Percentiles rank a stretch among this genome's conserved stretches.
Evolutionary conservation across 64 coral and sea anemone genomes (phyloP).

Genomic region (Trachythela sp.): DNA sequence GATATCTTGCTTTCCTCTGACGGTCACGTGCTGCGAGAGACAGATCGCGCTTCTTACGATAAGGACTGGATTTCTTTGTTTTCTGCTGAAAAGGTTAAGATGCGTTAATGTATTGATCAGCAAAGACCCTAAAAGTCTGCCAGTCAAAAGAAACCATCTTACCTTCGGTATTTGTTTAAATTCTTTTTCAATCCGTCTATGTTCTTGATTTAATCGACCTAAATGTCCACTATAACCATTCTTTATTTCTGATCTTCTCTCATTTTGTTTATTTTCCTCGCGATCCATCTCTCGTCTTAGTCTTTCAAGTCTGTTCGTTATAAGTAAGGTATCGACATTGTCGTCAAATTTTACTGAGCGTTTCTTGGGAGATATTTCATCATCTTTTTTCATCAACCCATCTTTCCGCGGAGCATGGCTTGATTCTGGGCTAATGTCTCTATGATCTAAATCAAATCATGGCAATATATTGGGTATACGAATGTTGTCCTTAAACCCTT

Average conservation of each 20-base stretch:
- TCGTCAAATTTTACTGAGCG: constrained; percentile 84
- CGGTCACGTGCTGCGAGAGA: constrained; percentile 48
- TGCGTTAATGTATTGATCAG: not conserved
- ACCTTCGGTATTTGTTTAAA: not conserved
- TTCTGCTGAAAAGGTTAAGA: not conserved
- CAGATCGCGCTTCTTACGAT: constrained; percentile 26
- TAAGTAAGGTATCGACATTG: constrained; percentile 69
- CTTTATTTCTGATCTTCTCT: constrained; percentile 58
- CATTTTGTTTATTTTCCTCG: constrained; percentile 48
- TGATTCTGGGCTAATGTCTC: not conserved
- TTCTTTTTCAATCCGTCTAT: constrained; percentile 43
- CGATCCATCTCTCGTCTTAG: constrained; percentile 56
- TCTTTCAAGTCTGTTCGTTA: constrained; percentile 77
- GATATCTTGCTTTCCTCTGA: constrained; percentile 43
- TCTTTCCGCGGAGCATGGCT: not conserved
- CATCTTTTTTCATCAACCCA: not conserved
- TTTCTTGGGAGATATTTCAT: constrained; percentile 2
- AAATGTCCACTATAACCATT: constrained; percentile 55
- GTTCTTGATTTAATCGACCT: constrained; percentile 61
- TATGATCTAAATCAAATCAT: not conserved
- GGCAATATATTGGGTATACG: too few relatives aligned
- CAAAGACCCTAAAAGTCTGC: too few relatives aligned
- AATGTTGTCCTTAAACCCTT: too few relatives aligned
- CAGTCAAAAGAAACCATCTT: not conserved
- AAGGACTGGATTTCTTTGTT: not conserved